Evolutionary conservation across 2,888 invertebrate genomes (phyloP), one percentile per base, ranked within the genome.

Genomic region (Gonocerus acuteangulatus): DNA sequence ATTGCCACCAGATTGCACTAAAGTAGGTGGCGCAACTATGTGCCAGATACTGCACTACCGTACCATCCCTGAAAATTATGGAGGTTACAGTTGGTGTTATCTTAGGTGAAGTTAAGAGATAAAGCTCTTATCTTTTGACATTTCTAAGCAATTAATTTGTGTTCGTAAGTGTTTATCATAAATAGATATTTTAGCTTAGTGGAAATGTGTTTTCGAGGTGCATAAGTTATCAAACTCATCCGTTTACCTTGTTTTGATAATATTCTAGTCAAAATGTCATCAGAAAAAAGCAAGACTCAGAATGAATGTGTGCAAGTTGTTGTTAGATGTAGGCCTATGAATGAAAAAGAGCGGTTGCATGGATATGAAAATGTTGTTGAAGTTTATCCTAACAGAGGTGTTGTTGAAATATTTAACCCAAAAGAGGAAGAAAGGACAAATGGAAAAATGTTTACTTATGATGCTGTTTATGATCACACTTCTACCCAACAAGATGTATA

Each of bases 301-400:
- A 67, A 66, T 49, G 66, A 67, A 57, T 65, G 66, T 44, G 65
- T 67, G 16, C 94, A 95, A 78, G 97, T 99, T 67, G 89, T 97
- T 68, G 96, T 99, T 60, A 80, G 99, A 73, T 95, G 96, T 78
- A 85, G 99, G 60, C 99, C 99, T 39, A 84, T 99, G 78, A 92
- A 89, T 70, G 84, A 87, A 68, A 88, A 86, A 70, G 99, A 99
- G 77, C 81, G 80, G 36, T 76, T 79, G 36, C 83, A 85, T 71
- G 87, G 87, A 19, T 83, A 66, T 76, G 79, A 76, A 64, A 85
- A 87, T 67, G 77, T 79, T 71, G 92, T 97, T 59, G 85, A 86
- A 67, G 89, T 95, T 69, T 85, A 84, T 76, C 83, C 89, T 22
- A 85, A 87, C 69, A 82, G 90, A 67, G 96, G 96, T 32, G 87